Evolutionary conservation across 2,888 invertebrate species (phyloP).

Genomic region (Lymantria monacha): DNA sequence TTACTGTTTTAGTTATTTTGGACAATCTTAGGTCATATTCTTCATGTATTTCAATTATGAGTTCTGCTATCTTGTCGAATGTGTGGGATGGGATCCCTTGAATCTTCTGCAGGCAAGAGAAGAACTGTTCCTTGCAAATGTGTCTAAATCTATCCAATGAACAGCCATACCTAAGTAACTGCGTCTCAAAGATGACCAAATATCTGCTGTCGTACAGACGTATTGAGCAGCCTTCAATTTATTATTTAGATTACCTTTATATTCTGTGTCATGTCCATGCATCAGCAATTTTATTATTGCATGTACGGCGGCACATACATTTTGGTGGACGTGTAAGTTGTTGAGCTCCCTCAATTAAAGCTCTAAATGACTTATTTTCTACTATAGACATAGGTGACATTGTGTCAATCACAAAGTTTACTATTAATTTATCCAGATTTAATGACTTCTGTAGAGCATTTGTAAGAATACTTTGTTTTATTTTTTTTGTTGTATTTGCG

Average conservation of each 20-base stretch:
- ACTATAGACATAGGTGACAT: constrained; percentile 26
- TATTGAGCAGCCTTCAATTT: background rate
- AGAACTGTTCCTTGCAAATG: constrained; percentile 8
- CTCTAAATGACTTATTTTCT: constrained; percentile 20
- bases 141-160: constrained; percentile 17
- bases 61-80: constrained; percentile 19
- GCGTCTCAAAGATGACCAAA: constrained; percentile 14
- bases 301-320: constrained; percentile 14
- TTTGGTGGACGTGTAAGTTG: constrained; percentile 22
- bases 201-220: background rate
- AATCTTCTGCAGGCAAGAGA: constrained; percentile 27
- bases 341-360: constrained; percentile 21
- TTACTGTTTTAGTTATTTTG: constrained; percentile 17
- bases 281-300: constrained; percentile 2
- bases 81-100: constrained; percentile 18
- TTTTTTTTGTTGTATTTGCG: background rate
- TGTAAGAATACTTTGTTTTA: background rate
- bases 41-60: constrained; percentile 18
- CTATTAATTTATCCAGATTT: background rate
- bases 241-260: background rate
- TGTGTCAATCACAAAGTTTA: constrained; percentile 18
- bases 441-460: background rate
- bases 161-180: constrained; percentile 21
- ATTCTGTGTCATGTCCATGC: constrained; percentile 1
- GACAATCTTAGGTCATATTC: constrained; percentile 22